These are phyloP conservation scores for Samia ricini DNA, from an alignment of 1,140 invertebrate species.

Conservation along the genomic window DNA sequence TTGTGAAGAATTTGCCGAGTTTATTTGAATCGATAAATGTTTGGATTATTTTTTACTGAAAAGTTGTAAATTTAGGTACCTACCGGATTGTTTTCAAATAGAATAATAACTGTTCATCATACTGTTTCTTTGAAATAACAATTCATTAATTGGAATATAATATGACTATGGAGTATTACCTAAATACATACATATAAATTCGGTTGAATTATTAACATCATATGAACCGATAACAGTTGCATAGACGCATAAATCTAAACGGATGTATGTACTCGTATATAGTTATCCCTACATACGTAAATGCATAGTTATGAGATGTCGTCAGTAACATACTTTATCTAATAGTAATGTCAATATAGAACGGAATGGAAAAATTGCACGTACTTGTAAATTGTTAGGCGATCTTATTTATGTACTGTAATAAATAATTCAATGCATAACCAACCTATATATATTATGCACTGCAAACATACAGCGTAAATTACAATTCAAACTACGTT, in stretches of 20 bases:
- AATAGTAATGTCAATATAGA: constrained; percentile 5
- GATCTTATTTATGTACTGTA: not conserved
- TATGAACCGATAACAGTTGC: not conserved
- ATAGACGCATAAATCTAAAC: not conserved
- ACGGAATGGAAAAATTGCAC: constrained; percentile 6
- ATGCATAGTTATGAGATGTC: not conserved
- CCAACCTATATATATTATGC: not conserved
- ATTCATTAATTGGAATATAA: not conserved
- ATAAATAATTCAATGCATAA: not conserved
- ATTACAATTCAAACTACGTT: no score
- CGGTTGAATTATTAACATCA: not conserved
- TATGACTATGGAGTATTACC: not conserved
- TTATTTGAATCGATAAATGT: not conserved
- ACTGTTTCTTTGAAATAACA: not conserved
- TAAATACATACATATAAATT: not conserved
- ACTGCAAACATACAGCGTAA: not conserved
- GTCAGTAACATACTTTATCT: constrained; percentile 8
- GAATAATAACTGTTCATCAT: not conserved
- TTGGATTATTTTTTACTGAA: not conserved
- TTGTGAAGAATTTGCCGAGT: not conserved
- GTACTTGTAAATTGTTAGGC: not conserved
- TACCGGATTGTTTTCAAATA: not conserved
- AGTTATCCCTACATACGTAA: not conserved
- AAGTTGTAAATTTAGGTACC: not conserved
- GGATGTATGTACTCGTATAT: not conserved